Evolutionary conservation across 2,797 vertebrate genomes (phyloP), one percentile per base, ranked within the genome.

Genomic region (Molossus alvarezi): DNA sequence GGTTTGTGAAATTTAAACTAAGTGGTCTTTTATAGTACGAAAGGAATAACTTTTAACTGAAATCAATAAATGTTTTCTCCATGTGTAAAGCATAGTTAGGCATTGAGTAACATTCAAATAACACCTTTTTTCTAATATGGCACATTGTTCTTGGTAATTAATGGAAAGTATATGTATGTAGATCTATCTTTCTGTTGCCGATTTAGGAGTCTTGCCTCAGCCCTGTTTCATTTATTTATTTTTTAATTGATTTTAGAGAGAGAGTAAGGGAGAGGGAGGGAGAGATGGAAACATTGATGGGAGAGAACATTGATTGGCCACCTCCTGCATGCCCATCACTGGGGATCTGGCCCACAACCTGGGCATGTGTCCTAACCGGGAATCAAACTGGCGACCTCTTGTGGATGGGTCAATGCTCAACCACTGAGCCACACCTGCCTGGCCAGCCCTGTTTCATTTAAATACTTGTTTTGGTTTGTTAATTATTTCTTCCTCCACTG

Each of bases 21-120:
- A 91, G 58, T 75, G 20, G 27, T 69, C 60, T 90, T 96, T 91
- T 77, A 90, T 57, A 67, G n/a, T 83, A 77, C 67, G 45, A 85
- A 84, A 71, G 86, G 55, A 86, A 48, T 88, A 91, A 89, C 57
- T 92, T 48, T 71, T 51, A 85, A 37, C 60, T 55, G 11, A 90
- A 95, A 62, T 91, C 62, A 84, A 14, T 91, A 69, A 85, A 67
- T 93, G 57, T 88, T 73, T 58, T 51, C 60, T 60, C 48, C 55
- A 60, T 79, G n/a, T 93, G 13, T 77, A 82, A 82, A 87, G n/a
- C 62, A 51, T 83, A 67, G 20, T 75, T 94, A 84, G 64, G 37
- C 55, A 88, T 57, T 9, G n/a, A 83, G 65, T 77, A 79, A 90
- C 29, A 33, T 90, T 95, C 73, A 91, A 55, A 51, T 83, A 41